Base-by-base conservation (phyloP, 1,140 invertebrate species). In the Drosophila dunni region DNA sequence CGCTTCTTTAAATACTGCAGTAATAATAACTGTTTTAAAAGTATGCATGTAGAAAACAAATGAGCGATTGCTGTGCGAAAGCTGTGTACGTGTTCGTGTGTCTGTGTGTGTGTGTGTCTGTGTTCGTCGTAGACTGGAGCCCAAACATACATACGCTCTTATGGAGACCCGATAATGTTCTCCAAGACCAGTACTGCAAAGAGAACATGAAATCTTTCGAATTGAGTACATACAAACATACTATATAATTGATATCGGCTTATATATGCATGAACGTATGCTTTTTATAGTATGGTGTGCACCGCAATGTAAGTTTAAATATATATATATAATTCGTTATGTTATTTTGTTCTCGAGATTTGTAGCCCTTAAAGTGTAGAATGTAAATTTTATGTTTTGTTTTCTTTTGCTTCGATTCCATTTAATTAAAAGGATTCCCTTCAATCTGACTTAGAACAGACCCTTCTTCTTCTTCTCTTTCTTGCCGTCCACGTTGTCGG, bases 391-490 rank as follows among this genome's bases (percentile, higher is more conserved):
- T 46, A 46, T 36, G 15, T 17, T 69, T 53, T 13, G 34, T 24
- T 6, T 44, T 69, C 15, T 40, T 71, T 36, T 66, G 15, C 40
- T 73, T 53, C 15, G 10, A 4, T 34, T 36, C 34, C 7, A 0
- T 62, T 34, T 50, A 75, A 69, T 58, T 44, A 67, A 56, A 45
- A 53, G 69, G 57, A 73, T 36, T 64, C 45, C 64, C 64, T 57
- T 46, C 51, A 8, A n/a, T 20, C 69, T 88, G 86, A 83, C 77
- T 91, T 90, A 91, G 81, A 91, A 91, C 78, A 91, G 77, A 79
- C 90, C 86, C 74, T 91, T 91, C 90, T 91, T 91, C 57, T 91
- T 91, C 79, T 91, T 91, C 57, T 91, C 90, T 68, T 91, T 91
- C 66, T 91, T 91, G 72, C 75, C 86, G 40, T 91, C 90, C 6